Base-by-base conservation (phyloP, 2,797 vertebrate species). In the Hozukius guyotensis region DNA sequence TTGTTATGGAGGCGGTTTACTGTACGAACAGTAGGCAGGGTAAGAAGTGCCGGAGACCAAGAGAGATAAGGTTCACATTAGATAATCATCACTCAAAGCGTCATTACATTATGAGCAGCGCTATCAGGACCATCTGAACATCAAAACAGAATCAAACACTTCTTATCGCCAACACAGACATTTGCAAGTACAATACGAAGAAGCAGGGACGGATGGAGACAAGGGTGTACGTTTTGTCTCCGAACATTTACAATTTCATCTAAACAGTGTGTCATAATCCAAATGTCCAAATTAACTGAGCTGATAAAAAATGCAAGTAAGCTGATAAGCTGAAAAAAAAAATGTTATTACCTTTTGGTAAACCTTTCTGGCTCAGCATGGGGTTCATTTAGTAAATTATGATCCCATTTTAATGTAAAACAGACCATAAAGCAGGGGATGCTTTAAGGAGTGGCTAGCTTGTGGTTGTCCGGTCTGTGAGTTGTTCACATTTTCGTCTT, bases 1-100 rank as follows among this genome's bases (percentile, higher is more conserved):
- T 84, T 80, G 49, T 61, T 61, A 64, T 31, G 16, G 61, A 34
- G 66, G 63, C 32, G 27, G 52, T 77, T 81, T 83, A 82, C 64
- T 64, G 66, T 62, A 60, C 16, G 72, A 66, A 67, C 16, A 46
- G 24, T 20, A 24, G 29, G 13, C 3, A 46, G 46, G 7, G n/a
- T 24, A 18, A 52, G 25, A 20, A 42, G n/a, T 31, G 57, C 61
- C 55, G 27, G 73, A 66, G 65, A 66, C 36, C 4, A 22, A 42
- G 31, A 56, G 42, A 80, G 70, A 81, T 79, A 82, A 75, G 62
- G 55, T 32, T 68, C 67, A 68, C 25, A 56, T 83, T 38, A 61
- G 49, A 86, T 79, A 56, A 64, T 80, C 71, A 80, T 83, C 65
- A 42, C 16, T 82, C 20, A 59, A 27, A 49, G 38, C 3, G 2